Evolutionary conservation across 2,888 invertebrate species (phyloP).

Genomic region (Xanthorhoe designata): DNA sequence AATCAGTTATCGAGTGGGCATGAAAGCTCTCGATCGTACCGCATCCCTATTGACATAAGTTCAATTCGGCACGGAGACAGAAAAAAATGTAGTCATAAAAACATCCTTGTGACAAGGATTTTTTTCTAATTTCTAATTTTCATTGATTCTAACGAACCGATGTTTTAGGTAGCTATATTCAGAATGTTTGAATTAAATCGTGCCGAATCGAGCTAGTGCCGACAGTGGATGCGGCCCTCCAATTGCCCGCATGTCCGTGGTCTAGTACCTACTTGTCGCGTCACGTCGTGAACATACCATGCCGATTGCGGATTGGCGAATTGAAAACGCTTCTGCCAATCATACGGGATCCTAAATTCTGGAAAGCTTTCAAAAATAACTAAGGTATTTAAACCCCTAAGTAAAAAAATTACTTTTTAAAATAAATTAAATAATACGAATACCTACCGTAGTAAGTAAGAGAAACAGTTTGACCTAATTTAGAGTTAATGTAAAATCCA

Average conservation of each 20-base stretch:
- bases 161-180: not conserved
- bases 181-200: not conserved
- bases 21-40: slow-evolving; percentile 56
- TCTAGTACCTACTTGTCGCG: slow-evolving; percentile 63
- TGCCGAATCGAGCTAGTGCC: slow-evolving; percentile 5
- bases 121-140: too few species aligned
- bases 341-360: slow-evolving; percentile 5
- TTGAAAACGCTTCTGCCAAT: slow-evolving; percentile 60
- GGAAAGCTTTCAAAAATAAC: not conserved
- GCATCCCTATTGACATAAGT: slow-evolving; percentile 5
- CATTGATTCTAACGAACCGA: not conserved
- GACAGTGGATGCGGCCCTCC: slow-evolving; percentile 16
- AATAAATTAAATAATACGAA: too few species aligned
- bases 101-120: too few species aligned
- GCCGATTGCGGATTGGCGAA: slow-evolving; percentile 58
- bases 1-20: slow-evolving; percentile 69
- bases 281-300: slow-evolving; percentile 60
- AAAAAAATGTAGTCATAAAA: not conserved
- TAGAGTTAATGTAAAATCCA: too few species aligned
- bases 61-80: slow-evolving; percentile 10
- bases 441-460: too few species aligned
- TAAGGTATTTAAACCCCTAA: too few species aligned
- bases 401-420: too few species aligned
- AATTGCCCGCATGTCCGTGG: slow-evolving; percentile 54
- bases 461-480: too few species aligned